Percentiles rank a stretch among this genome's conserved stretches.
Conservation (phyloP, 2,113 vertebrate genomes). For the Channa maculata region DNA sequence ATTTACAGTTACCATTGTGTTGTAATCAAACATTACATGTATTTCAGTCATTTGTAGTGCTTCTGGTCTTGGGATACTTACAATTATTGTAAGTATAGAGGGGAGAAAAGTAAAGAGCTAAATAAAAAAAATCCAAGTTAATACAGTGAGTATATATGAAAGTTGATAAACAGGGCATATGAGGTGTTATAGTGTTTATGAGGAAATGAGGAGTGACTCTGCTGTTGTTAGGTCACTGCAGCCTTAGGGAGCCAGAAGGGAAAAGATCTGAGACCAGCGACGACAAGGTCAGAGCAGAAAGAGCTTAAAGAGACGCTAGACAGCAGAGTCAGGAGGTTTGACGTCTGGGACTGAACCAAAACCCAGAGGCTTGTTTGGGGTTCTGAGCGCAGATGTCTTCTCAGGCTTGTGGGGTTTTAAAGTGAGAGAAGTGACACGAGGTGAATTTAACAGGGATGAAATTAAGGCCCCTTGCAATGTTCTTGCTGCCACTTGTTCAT, state of each 20-base stretch:
- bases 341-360: conserved; percentile 5
- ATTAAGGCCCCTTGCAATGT: background rate
- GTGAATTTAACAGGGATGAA: conserved; percentile 4
- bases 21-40: conserved; percentile 2
- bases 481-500: background rate
- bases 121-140: background rate
- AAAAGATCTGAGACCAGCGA: conserved; percentile 41
- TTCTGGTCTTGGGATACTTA: too few species aligned
- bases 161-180: background rate
- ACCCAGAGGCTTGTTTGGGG: conserved; percentile 23
- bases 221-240: conserved; percentile 27
- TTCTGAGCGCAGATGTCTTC: background rate
- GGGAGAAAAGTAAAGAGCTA: too few species aligned
- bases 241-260: conserved; percentile 32
- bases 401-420: conserved; percentile 5
- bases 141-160: conserved; percentile 1
- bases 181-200: conserved; percentile 7
- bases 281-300: conserved; percentile 55
- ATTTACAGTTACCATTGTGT: background rate
- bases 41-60: background rate
- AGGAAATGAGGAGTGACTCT: conserved; percentile 39
- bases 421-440: conserved; percentile 17
- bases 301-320: conserved; percentile 8
- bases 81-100: too few species aligned
- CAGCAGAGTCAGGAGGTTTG: conserved; percentile 9